A percentile compares a stretch with the other conserved stretches of the same genome.
These are phyloP conservation scores for Hydraecia micacea DNA, from an alignment of 2,888 invertebrate genomes.

Conservation along the genomic window DNA sequence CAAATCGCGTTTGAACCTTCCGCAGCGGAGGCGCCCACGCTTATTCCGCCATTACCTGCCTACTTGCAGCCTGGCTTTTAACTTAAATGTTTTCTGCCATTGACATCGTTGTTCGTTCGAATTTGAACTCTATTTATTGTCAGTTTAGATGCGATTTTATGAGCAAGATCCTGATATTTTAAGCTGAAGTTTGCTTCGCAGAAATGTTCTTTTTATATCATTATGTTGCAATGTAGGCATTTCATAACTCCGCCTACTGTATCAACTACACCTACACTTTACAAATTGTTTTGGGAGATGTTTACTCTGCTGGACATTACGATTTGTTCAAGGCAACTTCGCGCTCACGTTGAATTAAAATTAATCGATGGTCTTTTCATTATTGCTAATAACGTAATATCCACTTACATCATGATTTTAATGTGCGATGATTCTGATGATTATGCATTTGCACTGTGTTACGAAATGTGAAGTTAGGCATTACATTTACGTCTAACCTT, in stretches of 20 bases:
- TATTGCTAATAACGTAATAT: slow-evolving; percentile 34
- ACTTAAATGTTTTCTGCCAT: slow-evolving; percentile 72
- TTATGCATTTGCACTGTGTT: slow-evolving; percentile 30
- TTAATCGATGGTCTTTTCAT: slow-evolving; percentile 26
- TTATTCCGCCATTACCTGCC: slow-evolving; percentile 76
- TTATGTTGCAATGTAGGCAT: slow-evolving; percentile 77
- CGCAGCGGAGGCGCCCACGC: slow-evolving; percentile 78
- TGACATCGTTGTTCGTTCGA: slow-evolving; percentile 57
- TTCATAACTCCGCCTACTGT: slow-evolving; percentile 81
- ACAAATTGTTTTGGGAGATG: slow-evolving; percentile 70
- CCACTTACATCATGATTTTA: slow-evolving; percentile 27
- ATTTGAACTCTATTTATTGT: slow-evolving; percentile 66
- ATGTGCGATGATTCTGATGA: slow-evolving; percentile 35
- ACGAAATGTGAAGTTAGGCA: slow-evolving; percentile 29
- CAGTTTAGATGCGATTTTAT: slow-evolving; percentile 59
- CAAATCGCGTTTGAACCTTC: slow-evolving; percentile 75
- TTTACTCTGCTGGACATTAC: slow-evolving; percentile 68
- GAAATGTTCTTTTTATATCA: slow-evolving; percentile 69
- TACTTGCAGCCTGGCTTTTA: slow-evolving; percentile 71
- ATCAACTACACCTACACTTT: slow-evolving; percentile 77
- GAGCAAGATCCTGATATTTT: slow-evolving; percentile 32
- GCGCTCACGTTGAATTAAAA: slow-evolving; percentile 28
- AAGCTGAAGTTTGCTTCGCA: slow-evolving; percentile 71
- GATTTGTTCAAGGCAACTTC: slow-evolving; percentile 55
- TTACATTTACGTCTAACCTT: slow-evolving; percentile 2